Percentiles rank a stretch among this genome's conserved stretches.
Conservation (phyloP, 2,888 invertebrate genomes). For the Branchipolynoe longqiensis region DNA sequence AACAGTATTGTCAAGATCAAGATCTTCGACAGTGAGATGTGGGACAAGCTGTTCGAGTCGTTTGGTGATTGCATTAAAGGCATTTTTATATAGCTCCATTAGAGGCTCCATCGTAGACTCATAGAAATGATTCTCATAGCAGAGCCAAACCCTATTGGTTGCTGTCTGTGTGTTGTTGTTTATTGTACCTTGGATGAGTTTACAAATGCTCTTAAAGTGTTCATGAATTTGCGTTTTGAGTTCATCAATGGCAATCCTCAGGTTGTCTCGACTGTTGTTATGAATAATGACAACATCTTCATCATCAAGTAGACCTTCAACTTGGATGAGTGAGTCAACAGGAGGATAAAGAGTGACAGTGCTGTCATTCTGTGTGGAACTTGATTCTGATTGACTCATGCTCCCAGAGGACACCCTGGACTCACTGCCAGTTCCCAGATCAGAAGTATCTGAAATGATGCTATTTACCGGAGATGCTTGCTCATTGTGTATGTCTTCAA, state of each 20-base stretch:
- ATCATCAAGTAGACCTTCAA: conserved; percentile 53
- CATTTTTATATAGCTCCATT: conserved; percentile 70
- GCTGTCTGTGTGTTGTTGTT: conserved; percentile 24
- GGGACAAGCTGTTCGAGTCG: conserved; percentile 66
- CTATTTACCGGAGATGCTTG: conserved; percentile 15
- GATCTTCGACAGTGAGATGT: conserved; percentile 63
- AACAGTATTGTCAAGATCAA: conserved; percentile 61
- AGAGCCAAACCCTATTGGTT: conserved; percentile 72
- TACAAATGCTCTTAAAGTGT: conserved; percentile 61
- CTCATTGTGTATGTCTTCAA: not conserved
- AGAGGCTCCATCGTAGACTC: conserved; percentile 69
- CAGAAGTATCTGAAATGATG: conserved; percentile 28
- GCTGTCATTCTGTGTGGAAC: not conserved
- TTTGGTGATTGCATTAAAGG: conserved; percentile 67
- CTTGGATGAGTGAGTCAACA: conserved; percentile 49
- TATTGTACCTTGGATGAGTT: conserved; percentile 58
- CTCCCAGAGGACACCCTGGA: conserved; percentile 12
- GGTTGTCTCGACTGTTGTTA: conserved; percentile 34
- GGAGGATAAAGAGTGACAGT: not conserved
- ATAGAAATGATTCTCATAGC: conserved; percentile 75
- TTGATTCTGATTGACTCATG: not conserved
- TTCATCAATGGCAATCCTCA: conserved; percentile 57
- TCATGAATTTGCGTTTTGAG: conserved; percentile 54
- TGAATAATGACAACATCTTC: conserved; percentile 60
- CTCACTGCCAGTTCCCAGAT: conserved; percentile 16